A percentile compares a stretch with the other conserved stretches of the same genome.
Evolutionary conservation across 2,113 vertebrate genomes (phyloP).

Genomic region (Strix uralensis): DNA sequence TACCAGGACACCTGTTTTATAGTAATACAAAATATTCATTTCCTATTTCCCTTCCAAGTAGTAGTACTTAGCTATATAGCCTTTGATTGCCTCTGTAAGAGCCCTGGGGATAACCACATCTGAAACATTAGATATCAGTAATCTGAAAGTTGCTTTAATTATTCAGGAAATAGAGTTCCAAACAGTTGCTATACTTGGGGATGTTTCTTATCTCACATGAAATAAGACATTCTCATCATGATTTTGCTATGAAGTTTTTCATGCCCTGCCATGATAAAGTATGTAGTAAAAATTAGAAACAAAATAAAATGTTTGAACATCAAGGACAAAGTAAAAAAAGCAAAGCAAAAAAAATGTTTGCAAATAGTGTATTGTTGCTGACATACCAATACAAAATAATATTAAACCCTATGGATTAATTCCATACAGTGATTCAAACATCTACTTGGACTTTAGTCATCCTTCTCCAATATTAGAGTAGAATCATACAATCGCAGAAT

Average conservation of each 20-base stretch:
- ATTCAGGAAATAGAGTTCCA: not conserved
- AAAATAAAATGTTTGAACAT: not conserved
- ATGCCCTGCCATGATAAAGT: not conserved
- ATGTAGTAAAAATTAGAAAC: not conserved
- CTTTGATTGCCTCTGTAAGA: not conserved
- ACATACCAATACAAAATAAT: not conserved
- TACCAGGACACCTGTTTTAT: constrained; percentile 2
- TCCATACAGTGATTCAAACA: not conserved
- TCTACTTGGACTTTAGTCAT: not conserved
- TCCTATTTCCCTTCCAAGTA: not conserved
- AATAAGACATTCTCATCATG: not conserved
- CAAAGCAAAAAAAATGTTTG: not conserved
- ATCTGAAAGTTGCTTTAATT: not conserved
- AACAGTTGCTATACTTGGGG: not conserved
- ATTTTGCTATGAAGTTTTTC: not conserved
- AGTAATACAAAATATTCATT: not conserved
- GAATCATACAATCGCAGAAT: not conserved
- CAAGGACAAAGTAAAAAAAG: not conserved
- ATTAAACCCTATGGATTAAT: not conserved
- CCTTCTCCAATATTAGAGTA: not conserved
- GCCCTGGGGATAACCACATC: not conserved
- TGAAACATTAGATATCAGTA: not conserved
- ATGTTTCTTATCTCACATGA: not conserved
- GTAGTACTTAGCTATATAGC: not conserved
- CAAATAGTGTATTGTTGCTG: not conserved